Evolutionary conservation across 2,888 invertebrate species (phyloP).

Genomic region (Pediacus dermestoides): DNA sequence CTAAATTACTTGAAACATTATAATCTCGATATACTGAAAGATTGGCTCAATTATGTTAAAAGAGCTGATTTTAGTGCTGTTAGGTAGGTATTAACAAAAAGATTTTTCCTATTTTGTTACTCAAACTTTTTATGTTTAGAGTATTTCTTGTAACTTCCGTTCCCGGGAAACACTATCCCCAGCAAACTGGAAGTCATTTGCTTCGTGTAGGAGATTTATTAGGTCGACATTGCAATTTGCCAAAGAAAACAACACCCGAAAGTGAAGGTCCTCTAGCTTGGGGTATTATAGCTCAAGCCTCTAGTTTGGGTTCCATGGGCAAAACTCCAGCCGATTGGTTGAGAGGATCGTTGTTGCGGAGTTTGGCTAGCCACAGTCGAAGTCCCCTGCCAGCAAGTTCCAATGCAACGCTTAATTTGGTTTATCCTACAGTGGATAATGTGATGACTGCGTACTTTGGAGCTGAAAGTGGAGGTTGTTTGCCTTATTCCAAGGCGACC

Average conservation of each 20-base stretch:
- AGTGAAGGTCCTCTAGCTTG: slow-evolving; percentile 45
- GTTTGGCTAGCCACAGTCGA: slow-evolving; percentile 55
- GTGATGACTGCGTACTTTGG: slow-evolving; percentile 83
- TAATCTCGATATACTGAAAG: slow-evolving; percentile 61
- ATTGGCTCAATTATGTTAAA: slow-evolving; percentile 71
- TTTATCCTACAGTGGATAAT: slow-evolving; percentile 81
- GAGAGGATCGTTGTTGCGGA: slow-evolving; percentile 67
- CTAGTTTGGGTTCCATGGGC: slow-evolving; percentile 85
- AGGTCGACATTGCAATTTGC: slow-evolving; percentile 59
- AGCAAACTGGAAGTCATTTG: slow-evolving; percentile 48
- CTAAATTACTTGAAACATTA: slow-evolving; percentile 75
- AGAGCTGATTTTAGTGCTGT: slow-evolving; percentile 78
- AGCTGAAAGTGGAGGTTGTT: slow-evolving; percentile 77
- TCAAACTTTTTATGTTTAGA: slow-evolving; percentile 49
- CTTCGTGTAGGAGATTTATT: slow-evolving; percentile 61
- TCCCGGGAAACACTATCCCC: slow-evolving; percentile 70
- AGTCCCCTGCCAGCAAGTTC: slow-evolving; percentile 55
- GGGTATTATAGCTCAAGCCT: slow-evolving; percentile 77
- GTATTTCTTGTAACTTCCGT: slow-evolving; percentile 83
- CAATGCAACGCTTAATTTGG: slow-evolving; percentile 54
- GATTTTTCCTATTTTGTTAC: slow-evolving; percentile 8
- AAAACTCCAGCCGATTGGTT: slow-evolving; percentile 70
- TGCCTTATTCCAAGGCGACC: slow-evolving; percentile 70
- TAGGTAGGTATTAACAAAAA: slow-evolving; percentile 58
- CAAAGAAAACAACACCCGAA: slow-evolving; percentile 40